Base-by-base conservation (phyloP, 30 jellyfish, hydroid and myxozoan species). In the Sanderia malayensis region DNA sequence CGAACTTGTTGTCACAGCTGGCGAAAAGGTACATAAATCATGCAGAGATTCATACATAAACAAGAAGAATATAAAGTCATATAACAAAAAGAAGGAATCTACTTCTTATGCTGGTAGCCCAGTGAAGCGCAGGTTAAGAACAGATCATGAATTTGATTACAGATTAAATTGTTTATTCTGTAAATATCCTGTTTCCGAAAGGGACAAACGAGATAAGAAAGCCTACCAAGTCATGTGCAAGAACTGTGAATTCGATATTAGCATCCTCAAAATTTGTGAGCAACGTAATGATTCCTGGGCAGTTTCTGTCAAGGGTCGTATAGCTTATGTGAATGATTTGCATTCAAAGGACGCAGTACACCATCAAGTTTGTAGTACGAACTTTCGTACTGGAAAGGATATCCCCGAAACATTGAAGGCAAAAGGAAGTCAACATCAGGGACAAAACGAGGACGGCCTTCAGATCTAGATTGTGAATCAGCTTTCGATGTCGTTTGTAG, bases 281-380 rank as follows among this genome's bases (percentile, higher is more conserved):
- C 19, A 58, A 31, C 70, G 34, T 13, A 58, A 58, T 58, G 70
- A 58, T 31, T 31, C 11, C 29, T 58, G 34, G 70, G 70, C 37
- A 58, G 29, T 58, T 29, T 29, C 29, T 11, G 34, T 22, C 2
- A 58, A 22, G 32, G 70, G 70, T 20, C 70, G 37, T 22, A 24
- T 58, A 58, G 70, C 70, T 58, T 58, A 20, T 58, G 70, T 58
- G 8, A 58, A 58, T 58, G 70, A 58, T 58, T 31, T 58, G 32
- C 70, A 58, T 58, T 58, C 70, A 58, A 3, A 22, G 2, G 70
- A 58, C 24, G 70, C 70, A 20, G 70, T 58, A 24, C 24, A 58
- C 32, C 70, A 58, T 31, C 70, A 58, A 22, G 70, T 22, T 58
- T 58, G 70, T 23, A 53, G 66, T 53, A 23, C 66, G 8, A 53